Conservation (phyloP, 2,113 vertebrate species). For the Datnioides undecimradiatus region DNA sequence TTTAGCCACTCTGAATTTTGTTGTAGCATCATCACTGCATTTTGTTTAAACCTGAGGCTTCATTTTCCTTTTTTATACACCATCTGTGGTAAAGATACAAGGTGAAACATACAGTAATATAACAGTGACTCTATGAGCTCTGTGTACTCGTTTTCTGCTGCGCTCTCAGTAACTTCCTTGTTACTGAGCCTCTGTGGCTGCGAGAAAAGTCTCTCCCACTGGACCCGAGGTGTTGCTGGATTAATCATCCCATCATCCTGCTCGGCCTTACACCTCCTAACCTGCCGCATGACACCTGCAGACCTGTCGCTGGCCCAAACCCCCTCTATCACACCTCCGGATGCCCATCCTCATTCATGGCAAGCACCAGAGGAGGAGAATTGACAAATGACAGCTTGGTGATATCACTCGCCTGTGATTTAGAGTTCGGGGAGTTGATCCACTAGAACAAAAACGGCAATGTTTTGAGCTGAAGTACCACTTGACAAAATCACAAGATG, state of each 20-base stretch:
- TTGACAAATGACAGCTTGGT: conserved; percentile 55
- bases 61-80: not conserved
- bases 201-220: conserved; percentile 45
- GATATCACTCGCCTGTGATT: conserved; percentile 29
- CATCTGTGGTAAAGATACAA: not conserved
- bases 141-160: conserved; percentile 26
- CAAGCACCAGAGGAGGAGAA: conserved; percentile 16
- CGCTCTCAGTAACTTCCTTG: conserved; percentile 9
- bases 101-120: not conserved
- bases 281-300: conserved; percentile 63
- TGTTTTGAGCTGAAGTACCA: conserved; percentile 37
- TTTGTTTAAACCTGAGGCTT: not conserved
- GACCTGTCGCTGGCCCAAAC: conserved; percentile 61
- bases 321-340: conserved; percentile 59
- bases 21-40: not conserved
- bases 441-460: conserved; percentile 12
- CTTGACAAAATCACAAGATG: conserved; percentile 48
- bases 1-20: not conserved
- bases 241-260: conserved; percentile 74
- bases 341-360: conserved; percentile 38
- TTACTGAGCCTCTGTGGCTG: conserved; percentile 20
- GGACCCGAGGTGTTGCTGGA: conserved; percentile 76
- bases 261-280: conserved; percentile 67
- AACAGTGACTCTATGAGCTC: conserved; percentile 3
- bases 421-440: conserved; percentile 43